Percentiles rank a stretch among this genome's conserved stretches.
phyloP scores from a whole-genome alignment of 92 coral and sea anemone species.

The Epizoanthus rinbou region DNA sequence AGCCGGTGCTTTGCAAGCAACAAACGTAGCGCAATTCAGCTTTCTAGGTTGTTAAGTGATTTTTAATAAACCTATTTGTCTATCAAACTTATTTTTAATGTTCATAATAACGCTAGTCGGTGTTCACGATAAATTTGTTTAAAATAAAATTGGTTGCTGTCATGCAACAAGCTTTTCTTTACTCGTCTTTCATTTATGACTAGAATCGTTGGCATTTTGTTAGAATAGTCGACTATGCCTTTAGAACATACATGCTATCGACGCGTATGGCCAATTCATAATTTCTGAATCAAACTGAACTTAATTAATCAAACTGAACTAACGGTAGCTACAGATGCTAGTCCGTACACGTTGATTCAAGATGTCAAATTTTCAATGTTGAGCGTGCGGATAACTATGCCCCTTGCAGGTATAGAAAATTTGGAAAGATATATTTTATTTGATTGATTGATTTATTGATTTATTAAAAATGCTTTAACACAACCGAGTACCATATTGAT shows the following conservation, averaged over 20 bases:
- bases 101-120: conserved; percentile 3
- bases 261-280: conserved; percentile 12
- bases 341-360: conserved; percentile 19
- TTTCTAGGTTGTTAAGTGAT: too few relatives aligned
- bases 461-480: conserved; percentile 40
- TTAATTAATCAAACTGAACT: conserved; percentile 29
- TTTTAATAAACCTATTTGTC: too few relatives aligned
- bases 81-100: background rate
- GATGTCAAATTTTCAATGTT: conserved; percentile 10
- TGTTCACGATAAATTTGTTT: background rate
- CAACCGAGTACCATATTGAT: conserved; percentile 42
- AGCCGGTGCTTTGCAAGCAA: background rate
- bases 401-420: conserved; percentile 25
- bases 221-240: conserved; percentile 32
- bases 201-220: conserved; percentile 28
- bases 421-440: conserved; percentile 21
- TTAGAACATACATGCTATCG: conserved; percentile 21
- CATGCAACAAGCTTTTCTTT: conserved; percentile 30
- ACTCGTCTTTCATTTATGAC: conserved; percentile 24
- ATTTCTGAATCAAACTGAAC: too few relatives aligned
- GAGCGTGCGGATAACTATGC: conserved; percentile 38
- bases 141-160: conserved; percentile 31
- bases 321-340: conserved; percentile 30
- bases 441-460: conserved; percentile 17
- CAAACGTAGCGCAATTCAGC: background rate